Evolutionary conservation across 2,113 vertebrate genomes (phyloP).

Genomic region (Panthera uncia): DNA sequence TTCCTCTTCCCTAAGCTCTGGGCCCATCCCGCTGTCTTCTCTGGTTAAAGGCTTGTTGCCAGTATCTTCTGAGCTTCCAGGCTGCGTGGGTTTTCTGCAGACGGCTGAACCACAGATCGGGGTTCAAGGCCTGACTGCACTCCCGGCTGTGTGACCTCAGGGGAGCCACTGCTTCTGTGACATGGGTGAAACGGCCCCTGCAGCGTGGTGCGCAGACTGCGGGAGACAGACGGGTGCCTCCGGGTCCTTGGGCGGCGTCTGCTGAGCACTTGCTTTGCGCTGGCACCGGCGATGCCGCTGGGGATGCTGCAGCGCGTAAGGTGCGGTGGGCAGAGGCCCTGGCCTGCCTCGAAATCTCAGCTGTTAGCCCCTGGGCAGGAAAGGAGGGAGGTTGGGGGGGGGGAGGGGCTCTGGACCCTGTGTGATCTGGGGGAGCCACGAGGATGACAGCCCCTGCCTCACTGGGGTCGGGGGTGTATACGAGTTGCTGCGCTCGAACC

Average conservation of each 20-base stretch:
- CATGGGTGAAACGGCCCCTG: neutral
- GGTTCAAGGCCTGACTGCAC: neutral
- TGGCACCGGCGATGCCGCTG: accelerated
- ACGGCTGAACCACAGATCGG: neutral
- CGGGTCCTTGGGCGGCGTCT: neutral
- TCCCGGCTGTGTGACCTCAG: neutral
- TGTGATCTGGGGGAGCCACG: neutral
- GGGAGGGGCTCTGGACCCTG: neutral
- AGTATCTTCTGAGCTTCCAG: conserved; percentile 3
- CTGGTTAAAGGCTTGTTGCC: neutral
- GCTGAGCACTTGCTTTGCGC: neutral
- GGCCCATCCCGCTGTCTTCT: neutral
- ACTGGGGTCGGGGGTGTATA: neutral
- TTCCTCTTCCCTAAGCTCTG: neutral
- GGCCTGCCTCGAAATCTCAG: neutral
- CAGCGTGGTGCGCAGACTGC: too few relatives aligned
- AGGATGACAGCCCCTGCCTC: too few relatives aligned
- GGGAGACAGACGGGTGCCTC: neutral
- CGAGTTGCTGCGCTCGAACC: neutral
- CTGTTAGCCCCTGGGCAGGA: neutral
- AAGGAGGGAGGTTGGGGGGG: neutral
- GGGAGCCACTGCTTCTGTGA: neutral
- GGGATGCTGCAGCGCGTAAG: accelerated
- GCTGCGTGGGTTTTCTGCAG: neutral
- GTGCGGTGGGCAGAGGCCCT: neutral